phyloP scores from a whole-genome alignment of 2,113 vertebrate genomes.

The Eclectus roratus region DNA sequence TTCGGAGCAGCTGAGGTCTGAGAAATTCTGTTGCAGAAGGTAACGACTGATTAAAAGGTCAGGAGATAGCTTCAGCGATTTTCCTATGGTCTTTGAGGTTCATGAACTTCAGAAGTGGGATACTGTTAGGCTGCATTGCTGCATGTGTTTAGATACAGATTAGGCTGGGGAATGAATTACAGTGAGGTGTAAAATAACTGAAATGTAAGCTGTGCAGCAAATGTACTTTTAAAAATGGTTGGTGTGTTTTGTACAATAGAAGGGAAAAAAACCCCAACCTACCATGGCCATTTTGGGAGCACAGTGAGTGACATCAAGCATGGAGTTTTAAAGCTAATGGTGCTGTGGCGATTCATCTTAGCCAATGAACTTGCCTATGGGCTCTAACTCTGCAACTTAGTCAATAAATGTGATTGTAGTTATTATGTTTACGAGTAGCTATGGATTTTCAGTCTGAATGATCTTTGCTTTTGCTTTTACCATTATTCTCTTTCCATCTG shows the following conservation, averaged over 20 bases:
- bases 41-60: constrained; percentile 44
- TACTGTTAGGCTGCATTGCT: not conserved
- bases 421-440: constrained; percentile 18
- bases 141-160: constrained; percentile 10
- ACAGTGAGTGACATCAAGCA: not conserved
- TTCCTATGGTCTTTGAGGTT: not conserved
- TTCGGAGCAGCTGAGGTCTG: constrained; percentile 27
- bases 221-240: not conserved
- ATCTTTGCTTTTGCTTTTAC: constrained; percentile 37
- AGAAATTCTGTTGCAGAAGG: constrained; percentile 38
- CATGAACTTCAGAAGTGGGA: not conserved
- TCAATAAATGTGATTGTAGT: not conserved
- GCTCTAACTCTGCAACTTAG: not conserved
- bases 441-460: constrained; percentile 43
- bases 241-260: not conserved
- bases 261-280: not conserved
- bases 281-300: not conserved
- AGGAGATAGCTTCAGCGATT: not conserved
- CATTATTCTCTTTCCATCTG: not conserved
- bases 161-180: constrained; percentile 13
- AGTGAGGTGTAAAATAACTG: constrained; percentile 49
- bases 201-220: constrained; percentile 34
- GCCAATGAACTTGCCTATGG: not conserved
- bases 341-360: not conserved
- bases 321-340: not conserved